Evolutionary conservation across 2,888 invertebrate genomes (phyloP).

Genomic region (Drosophila melanocephala): DNA sequence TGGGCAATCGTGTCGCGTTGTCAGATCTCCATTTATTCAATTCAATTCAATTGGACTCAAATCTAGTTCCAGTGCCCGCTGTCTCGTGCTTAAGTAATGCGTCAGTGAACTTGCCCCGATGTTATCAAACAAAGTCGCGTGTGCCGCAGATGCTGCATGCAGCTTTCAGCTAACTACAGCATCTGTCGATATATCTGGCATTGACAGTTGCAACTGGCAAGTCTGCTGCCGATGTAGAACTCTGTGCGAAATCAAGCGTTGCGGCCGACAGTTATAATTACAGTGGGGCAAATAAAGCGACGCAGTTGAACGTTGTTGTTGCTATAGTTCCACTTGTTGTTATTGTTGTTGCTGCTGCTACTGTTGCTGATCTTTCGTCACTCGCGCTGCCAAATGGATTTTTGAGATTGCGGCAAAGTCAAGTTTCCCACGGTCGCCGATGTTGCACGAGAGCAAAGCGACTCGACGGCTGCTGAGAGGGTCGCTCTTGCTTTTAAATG

Average conservation of each 20-base stretch:
- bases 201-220: conserved; percentile 9
- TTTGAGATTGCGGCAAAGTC: conserved; percentile 36
- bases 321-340: neutral
- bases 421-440: conserved; percentile 38
- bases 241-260: conserved; percentile 1
- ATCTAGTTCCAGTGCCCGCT: neutral
- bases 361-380: conserved; percentile 6
- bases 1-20: neutral
- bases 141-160: conserved; percentile 13
- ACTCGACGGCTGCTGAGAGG: neutral
- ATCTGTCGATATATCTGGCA: conserved; percentile 8
- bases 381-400: conserved; percentile 9
- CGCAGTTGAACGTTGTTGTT: conserved; percentile 1
- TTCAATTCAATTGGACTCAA: neutral
- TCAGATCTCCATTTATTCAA: neutral
- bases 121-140: conserved; percentile 25
- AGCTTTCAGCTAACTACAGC: conserved; percentile 1
- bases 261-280: conserved; percentile 4
- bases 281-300: conserved; percentile 6
- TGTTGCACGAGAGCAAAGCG: conserved; percentile 7
- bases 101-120: conserved; percentile 2
- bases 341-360: neutral
- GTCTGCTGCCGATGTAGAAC: conserved; percentile 4
- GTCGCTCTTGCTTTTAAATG: neutral
- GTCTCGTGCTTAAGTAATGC: conserved; percentile 8